Percentiles rank a stretch among this genome's conserved stretches.
Evolutionary conservation across 2,797 vertebrate genomes (phyloP).

Genomic region (Taeniopygia guttata): DNA sequence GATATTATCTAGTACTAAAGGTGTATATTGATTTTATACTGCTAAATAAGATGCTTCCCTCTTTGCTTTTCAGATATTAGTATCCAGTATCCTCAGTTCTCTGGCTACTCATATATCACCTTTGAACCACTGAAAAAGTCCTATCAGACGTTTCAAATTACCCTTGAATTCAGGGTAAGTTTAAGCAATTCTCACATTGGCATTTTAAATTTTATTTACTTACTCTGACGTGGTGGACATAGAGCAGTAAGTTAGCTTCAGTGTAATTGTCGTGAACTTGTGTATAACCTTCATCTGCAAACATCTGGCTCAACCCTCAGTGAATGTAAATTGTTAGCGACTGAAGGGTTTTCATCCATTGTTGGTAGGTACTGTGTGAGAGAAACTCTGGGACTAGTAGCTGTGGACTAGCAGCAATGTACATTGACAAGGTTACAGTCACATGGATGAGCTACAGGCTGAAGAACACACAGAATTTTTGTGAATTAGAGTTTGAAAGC

Average conservation of each 20-base stretch:
- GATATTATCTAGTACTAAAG: neutral
- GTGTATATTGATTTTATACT: neutral
- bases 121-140: slow-evolving; percentile 96
- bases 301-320: neutral
- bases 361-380: neutral
- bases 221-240: neutral
- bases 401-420: neutral
- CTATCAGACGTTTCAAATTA: slow-evolving; percentile 92
- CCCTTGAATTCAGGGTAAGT: slow-evolving; percentile 91
- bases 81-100: slow-evolving; percentile 92
- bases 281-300: neutral
- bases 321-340: neutral
- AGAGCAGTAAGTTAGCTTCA: neutral
- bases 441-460: neutral
- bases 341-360: neutral
- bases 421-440: neutral
- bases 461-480: neutral
- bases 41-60: neutral
- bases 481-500: neutral
- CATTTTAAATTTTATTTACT: neutral
- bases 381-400: neutral
- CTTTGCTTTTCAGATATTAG: slow-evolving; percentile 77
- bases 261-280: neutral
- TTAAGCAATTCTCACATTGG: neutral
- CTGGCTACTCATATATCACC: slow-evolving; percentile 89